Evolutionary conservation across 1,140 invertebrate species (phyloP).

Genomic region (Drosophila rufa): DNA sequence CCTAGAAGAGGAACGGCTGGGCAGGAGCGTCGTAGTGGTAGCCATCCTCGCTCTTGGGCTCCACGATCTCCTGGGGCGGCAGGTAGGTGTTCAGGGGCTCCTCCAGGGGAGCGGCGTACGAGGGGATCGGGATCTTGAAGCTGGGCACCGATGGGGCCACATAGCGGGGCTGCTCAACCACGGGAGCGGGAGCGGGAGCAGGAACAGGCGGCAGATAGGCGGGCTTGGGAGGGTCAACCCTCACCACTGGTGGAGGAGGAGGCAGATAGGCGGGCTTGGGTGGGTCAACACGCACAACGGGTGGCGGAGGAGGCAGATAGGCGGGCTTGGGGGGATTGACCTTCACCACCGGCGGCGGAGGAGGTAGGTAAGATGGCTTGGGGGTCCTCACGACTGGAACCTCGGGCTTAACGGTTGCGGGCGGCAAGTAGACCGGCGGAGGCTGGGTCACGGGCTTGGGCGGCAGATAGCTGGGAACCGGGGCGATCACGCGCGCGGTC

Average conservation of each 20-base stretch:
- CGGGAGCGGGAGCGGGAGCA: constrained; percentile 19
- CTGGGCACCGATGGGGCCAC: constrained; percentile 36
- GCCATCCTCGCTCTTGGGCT: constrained; percentile 66
- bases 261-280: constrained; percentile 47
- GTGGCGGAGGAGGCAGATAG: constrained; percentile 38
- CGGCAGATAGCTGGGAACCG: constrained; percentile 57
- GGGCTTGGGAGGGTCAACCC: constrained; percentile 28
- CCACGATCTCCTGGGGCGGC: constrained; percentile 67
- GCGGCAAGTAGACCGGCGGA: constrained; percentile 27
- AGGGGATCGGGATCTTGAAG: constrained; percentile 76
- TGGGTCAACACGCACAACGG: not conserved
- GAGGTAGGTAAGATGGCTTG: constrained; percentile 33
- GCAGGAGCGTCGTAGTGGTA: constrained; percentile 72
- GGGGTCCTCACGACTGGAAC: constrained; percentile 31
- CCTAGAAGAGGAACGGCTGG: constrained; percentile 69
- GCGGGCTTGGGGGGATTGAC: constrained; percentile 30
- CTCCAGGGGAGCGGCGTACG: constrained; percentile 73
- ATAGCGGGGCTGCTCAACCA: constrained; percentile 17
- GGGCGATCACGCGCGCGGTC: constrained; percentile 27
- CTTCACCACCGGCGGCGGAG: constrained; percentile 18
- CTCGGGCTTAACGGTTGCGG: constrained; percentile 20
- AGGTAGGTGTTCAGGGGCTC: constrained; percentile 61
- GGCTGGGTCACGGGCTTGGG: constrained; percentile 31
- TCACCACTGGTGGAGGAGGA: constrained; percentile 27
- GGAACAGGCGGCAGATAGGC: constrained; percentile 50